Conservation (phyloP, 2,888 invertebrate genomes). For the Aquatica leii region DNA sequence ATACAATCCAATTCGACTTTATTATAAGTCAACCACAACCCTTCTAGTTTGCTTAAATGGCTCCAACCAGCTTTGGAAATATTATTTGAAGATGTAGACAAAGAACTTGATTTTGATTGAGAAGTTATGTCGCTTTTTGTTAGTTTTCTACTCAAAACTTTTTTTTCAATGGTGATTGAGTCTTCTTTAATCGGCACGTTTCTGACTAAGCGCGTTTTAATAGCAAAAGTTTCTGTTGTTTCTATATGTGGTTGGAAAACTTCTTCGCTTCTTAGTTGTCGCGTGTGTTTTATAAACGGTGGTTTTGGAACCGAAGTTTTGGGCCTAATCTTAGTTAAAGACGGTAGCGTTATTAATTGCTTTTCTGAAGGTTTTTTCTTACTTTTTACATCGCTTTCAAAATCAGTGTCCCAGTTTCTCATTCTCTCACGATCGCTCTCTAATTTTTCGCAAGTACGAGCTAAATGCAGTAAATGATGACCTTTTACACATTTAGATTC, state of each 20-base stretch:
- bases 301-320: constrained; percentile 15
- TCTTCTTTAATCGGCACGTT: neutral
- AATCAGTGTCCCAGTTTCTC: constrained; percentile 51
- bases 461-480: constrained; percentile 63
- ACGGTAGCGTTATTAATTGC: neutral
- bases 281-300: neutral
- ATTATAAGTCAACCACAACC: constrained; percentile 65
- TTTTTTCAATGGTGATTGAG: neutral
- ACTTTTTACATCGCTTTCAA: neutral
- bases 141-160: constrained; percentile 1
- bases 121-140: constrained; percentile 19
- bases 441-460: constrained; percentile 65
- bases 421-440: constrained; percentile 66
- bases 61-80: constrained; percentile 45
- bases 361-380: neutral
- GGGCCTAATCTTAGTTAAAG: neutral
- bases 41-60: constrained; percentile 57
- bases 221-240: neutral
- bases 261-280: constrained; percentile 17
- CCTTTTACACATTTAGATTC: constrained; percentile 61
- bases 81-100: too few relatives aligned
- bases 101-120: neutral
- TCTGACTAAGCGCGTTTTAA: constrained; percentile 8
- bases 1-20: constrained; percentile 58
- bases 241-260: neutral